These are phyloP conservation scores for Nanorana parkeri DNA, from an alignment of 2,113 vertebrate genomes.

Conservation along the genomic window DNA sequence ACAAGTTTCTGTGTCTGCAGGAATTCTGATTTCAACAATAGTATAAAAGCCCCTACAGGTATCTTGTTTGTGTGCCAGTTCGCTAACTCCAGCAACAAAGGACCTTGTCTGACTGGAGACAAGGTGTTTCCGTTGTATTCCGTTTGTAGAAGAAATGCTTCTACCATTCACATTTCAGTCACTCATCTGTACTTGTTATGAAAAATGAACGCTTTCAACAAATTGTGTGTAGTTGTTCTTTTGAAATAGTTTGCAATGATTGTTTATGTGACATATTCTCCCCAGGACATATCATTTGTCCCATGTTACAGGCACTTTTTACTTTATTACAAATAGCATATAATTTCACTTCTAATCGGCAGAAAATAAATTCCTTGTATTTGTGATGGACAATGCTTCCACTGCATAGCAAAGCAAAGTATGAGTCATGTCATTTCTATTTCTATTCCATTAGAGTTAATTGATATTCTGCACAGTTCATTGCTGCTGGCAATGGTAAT, in stretches of 20 bases:
- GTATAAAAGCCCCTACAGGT: too few relatives aligned
- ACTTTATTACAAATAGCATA: slow-evolving; percentile 29
- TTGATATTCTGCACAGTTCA: slow-evolving; percentile 23
- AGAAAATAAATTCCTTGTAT: neutral
- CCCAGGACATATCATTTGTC: neutral
- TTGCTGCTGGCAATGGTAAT: slow-evolving; percentile 38
- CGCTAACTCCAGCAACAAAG: too few relatives aligned
- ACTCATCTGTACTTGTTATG: neutral
- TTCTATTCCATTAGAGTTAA: slow-evolving; percentile 39
- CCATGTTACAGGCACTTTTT: neutral
- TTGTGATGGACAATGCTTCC: neutral
- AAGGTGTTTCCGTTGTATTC: neutral
- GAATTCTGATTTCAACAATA: too few relatives aligned
- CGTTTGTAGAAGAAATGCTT: neutral
- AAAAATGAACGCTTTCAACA: neutral
- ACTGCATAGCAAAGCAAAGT: slow-evolving; percentile 9
- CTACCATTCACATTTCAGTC: too few relatives aligned
- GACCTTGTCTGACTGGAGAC: too few relatives aligned
- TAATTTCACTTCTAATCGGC: slow-evolving; percentile 24
- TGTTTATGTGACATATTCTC: slow-evolving; percentile 13
- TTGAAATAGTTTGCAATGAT: neutral
- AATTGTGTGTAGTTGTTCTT: slow-evolving; percentile 8
- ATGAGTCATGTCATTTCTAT: slow-evolving; percentile 42
- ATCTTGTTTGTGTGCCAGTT: too few relatives aligned
- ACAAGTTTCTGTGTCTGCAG: too few relatives aligned